These are phyloP conservation scores for Phorcus lineatus DNA, from an alignment of 2,888 invertebrate species.

Conservation along the genomic window DNA sequence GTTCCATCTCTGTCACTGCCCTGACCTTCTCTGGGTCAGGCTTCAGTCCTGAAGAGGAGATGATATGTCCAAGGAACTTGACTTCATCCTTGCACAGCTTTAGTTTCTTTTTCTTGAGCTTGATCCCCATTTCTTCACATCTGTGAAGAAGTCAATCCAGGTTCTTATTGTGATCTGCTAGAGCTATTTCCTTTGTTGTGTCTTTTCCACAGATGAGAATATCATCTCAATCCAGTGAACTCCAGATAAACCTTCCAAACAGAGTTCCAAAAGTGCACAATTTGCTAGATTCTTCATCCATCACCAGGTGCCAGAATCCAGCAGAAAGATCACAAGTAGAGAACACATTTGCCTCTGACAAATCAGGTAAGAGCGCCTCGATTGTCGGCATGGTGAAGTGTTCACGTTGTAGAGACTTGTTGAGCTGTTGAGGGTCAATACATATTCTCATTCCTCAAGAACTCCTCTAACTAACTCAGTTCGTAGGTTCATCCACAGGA, in stretches of 20 bases:
- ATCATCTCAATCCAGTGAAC: too few species aligned
- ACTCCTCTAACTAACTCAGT: slow-evolving; percentile 30
- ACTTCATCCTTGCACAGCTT: too few species aligned
- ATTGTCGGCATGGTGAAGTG: slow-evolving; percentile 23
- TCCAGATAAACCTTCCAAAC: not conserved
- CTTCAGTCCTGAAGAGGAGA: too few species aligned
- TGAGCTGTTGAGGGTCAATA: slow-evolving; percentile 36
- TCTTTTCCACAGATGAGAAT: too few species aligned
- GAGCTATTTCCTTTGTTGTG: too few species aligned
- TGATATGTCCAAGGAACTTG: too few species aligned
- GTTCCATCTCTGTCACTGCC: too few species aligned
- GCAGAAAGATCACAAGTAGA: slow-evolving; percentile 27
- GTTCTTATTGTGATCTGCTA: too few species aligned
- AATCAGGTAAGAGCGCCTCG: slow-evolving; percentile 29
- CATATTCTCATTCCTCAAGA: slow-evolving; percentile 25
- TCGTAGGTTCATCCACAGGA: slow-evolving; percentile 34
- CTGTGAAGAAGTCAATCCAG: too few species aligned
- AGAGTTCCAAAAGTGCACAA: slow-evolving; percentile 34
- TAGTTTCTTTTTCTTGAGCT: too few species aligned
- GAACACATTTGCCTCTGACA: slow-evolving; percentile 29
- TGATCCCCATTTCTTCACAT: too few species aligned
- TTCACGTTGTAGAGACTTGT: slow-evolving; percentile 30
- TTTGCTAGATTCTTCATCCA: slow-evolving; percentile 30
- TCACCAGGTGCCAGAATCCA: slow-evolving; percentile 31
- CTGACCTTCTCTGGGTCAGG: too few species aligned